Base-by-base conservation (phyloP, 2,113 vertebrate genomes). In the Mola mola region DNA sequence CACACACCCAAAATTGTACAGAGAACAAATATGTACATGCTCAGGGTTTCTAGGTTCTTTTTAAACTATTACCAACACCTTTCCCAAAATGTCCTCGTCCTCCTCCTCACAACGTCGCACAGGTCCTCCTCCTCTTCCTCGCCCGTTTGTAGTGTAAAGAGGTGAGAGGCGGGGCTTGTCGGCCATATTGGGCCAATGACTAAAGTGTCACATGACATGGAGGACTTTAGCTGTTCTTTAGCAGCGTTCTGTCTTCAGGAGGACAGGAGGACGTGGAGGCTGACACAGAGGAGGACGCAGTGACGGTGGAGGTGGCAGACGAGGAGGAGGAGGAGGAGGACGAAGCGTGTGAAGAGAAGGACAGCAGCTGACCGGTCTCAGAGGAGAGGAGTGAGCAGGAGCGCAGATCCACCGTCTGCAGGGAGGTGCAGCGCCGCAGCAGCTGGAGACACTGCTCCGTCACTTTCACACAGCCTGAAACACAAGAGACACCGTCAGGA, bases 181-280 rank as follows among this genome's bases (percentile, higher is more conserved):
- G 41, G 52, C 62, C 68, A 36, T 37, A n/a, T n/a, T n/a, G n/a
- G n/a, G n/a, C n/a, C n/a, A n/a, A n/a, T n/a, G n/a, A n/a, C n/a
- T n/a, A 7, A 3, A 50, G 50, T 25, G 75, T 74, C 69, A 51
- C 34, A 8, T 58, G 49, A 60, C 29, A 3, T 0, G 70, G 57
- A 43, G 50, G 40, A 24, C 75, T 92, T 92, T 94, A 95, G 92
- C 94, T 95, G 94, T 94, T 94, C 87, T 94, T 94, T 41, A 95
- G 91, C 88, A 94, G 90, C 2, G 92, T 89, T 88, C 94, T 94
- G 87, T 96, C 94, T 58, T 94, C 94, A 7, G 92, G 73, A 83
- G 88, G 89, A 78, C 85, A 90, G 66, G 92, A 92, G 70, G 89
- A 89, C 59, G 83, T 43, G 16, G 75, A 44, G 11, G 72, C 61